A percentile compares a stretch with the other conserved stretches of the same genome.
These are phyloP conservation scores for Pogonus chalceus DNA, from an alignment of 1,140 invertebrate genomes.

Conservation along the genomic window DNA sequence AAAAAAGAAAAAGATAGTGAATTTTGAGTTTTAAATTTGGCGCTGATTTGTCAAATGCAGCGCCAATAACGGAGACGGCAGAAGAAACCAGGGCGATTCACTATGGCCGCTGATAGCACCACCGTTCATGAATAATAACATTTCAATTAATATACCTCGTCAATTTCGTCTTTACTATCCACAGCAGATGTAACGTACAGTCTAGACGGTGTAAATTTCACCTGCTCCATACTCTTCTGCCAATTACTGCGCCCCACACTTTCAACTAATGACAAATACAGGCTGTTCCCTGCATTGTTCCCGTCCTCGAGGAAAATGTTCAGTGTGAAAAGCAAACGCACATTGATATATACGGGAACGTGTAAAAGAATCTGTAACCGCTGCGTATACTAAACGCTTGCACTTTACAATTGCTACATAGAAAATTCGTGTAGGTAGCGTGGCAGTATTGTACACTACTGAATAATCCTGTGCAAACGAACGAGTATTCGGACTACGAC, in stretches of 20 bases:
- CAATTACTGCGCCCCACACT: constrained; percentile 28
- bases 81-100: constrained; percentile 39
- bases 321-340: constrained; percentile 34
- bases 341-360: constrained; percentile 30
- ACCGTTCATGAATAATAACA: constrained; percentile 44
- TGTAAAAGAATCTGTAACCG: neutral
- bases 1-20: constrained; percentile 34
- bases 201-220: constrained; percentile 45
- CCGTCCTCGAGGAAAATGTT: constrained; percentile 37
- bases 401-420: neutral
- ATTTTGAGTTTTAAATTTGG: neutral
- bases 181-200: constrained; percentile 53
- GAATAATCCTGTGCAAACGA: neutral
- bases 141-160: constrained; percentile 58
- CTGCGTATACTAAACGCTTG: neutral
- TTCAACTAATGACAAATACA: constrained; percentile 38
- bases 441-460: no score
- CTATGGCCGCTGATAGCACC: constrained; percentile 46
- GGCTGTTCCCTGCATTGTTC: constrained; percentile 43
- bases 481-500: neutral
- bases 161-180: constrained; percentile 73
- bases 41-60: constrained; percentile 1
- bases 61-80: constrained; percentile 2
- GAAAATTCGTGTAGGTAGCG: neutral
- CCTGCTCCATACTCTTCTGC: constrained; percentile 43